Evolutionary conservation across 2,113 vertebrate species (phyloP).

Genomic region (Rhinolophus ferrumequinum): DNA sequence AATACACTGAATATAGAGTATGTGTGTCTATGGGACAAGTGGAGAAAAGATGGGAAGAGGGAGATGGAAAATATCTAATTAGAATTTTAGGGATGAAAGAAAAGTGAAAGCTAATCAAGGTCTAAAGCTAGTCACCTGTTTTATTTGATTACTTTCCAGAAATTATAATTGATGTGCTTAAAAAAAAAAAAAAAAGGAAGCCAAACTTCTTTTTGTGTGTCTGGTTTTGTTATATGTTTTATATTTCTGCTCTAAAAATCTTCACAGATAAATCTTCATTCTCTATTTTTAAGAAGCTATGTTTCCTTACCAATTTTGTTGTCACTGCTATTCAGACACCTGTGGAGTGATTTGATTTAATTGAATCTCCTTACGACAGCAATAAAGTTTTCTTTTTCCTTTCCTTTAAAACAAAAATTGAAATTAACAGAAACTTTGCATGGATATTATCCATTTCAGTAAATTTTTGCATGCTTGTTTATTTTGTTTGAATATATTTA

Average conservation of each 20-base stretch:
- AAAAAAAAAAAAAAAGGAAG: not conserved
- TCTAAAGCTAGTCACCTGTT: not conserved
- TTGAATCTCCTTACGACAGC: constrained; percentile 72
- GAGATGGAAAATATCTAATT: not conserved
- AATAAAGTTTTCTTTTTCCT: constrained; percentile 64
- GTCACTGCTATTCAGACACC: constrained; percentile 53
- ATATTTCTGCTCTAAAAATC: constrained; percentile 19
- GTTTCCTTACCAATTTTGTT: constrained; percentile 66
- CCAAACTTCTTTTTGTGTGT: not conserved
- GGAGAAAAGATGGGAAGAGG: not conserved
- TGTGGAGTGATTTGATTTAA: constrained; percentile 73
- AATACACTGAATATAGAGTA: not conserved
- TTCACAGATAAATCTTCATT: constrained; percentile 54
- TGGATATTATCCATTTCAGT: not conserved
- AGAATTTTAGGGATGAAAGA: not conserved
- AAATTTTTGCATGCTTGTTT: not conserved
- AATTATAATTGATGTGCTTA: constrained; percentile 40
- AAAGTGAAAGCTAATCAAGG: not conserved
- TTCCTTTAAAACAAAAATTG: constrained; percentile 36
- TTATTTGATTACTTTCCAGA: constrained; percentile 55
- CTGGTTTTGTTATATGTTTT: not conserved
- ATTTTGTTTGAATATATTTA: not conserved
- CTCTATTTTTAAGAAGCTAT: constrained; percentile 69
- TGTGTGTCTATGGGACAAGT: not conserved
- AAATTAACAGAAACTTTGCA: not conserved